Evolutionary conservation across 2,113 vertebrate species (phyloP).

Genomic region (Mungos mungo): DNA sequence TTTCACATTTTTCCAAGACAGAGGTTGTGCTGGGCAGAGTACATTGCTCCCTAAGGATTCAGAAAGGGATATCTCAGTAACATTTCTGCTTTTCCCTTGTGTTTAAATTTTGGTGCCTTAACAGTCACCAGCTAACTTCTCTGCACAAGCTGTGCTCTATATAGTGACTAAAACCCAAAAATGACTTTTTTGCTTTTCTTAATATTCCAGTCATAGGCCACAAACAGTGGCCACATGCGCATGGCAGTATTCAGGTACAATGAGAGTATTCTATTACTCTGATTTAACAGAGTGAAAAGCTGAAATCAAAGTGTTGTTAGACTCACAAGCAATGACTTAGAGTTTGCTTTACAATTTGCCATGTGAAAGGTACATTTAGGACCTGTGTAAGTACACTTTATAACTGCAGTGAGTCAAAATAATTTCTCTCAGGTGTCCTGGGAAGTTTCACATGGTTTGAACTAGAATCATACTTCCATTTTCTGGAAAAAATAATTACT

Average conservation of each 20-base stretch:
- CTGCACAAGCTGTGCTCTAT: neutral
- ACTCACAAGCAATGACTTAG: neutral
- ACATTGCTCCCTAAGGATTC: neutral
- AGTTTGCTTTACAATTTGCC: neutral
- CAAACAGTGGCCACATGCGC: neutral
- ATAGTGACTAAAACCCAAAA: neutral
- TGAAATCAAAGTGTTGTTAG: neutral
- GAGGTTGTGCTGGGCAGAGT: neutral
- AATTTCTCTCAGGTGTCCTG: neutral
- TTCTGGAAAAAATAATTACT: neutral
- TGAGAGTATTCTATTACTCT: neutral
- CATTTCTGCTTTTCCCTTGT: neutral
- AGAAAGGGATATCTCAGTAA: neutral
- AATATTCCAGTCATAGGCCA: neutral
- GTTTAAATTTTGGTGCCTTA: neutral
- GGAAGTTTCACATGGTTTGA: neutral
- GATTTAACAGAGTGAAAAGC: neutral
- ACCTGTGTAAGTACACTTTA: neutral
- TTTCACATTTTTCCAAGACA: neutral
- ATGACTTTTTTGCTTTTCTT: neutral
- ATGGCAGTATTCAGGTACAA: neutral
- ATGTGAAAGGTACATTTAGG: neutral
- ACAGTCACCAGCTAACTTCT: neutral
- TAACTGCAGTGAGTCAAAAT: slow-evolving; percentile 47
- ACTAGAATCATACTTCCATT: neutral